These are phyloP conservation scores for Willisornis vidua DNA, from an alignment of 2,113 vertebrate species.

Conservation along the genomic window DNA sequence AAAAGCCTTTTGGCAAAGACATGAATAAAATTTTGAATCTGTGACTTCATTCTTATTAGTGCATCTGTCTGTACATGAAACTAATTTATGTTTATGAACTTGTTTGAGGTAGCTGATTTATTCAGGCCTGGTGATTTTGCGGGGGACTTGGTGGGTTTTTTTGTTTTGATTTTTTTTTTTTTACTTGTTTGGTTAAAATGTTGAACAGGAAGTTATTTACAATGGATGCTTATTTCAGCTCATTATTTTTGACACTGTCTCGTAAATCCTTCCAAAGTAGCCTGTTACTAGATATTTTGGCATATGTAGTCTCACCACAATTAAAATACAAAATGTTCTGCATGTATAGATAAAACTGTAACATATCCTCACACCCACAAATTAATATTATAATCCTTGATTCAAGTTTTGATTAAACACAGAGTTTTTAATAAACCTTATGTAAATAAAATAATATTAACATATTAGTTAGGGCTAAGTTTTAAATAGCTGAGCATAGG, in stretches of 20 bases:
- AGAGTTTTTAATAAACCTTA: neutral
- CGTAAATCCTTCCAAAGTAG: neutral
- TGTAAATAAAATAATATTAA: neutral
- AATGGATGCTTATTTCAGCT: neutral
- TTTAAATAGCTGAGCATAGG: neutral
- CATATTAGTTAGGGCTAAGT: neutral
- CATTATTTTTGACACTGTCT: neutral
- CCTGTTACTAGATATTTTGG: neutral
- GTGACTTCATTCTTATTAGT: neutral
- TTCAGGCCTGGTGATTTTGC: neutral
- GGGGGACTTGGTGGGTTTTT: too few relatives aligned
- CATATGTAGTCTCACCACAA: neutral
- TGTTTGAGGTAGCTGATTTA: neutral
- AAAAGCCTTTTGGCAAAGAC: neutral
- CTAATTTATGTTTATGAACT: neutral
- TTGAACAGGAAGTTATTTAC: neutral
- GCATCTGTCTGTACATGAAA: neutral
- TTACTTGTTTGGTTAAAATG: neutral
- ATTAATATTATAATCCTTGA: neutral
- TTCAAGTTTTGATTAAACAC: neutral
- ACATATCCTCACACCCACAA: neutral
- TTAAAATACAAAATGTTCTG: neutral
- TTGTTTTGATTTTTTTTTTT: neutral
- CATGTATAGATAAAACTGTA: neutral
- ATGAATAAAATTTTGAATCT: neutral